Evolutionary conservation across 1,140 invertebrate species (phyloP), one percentile per base, ranked within the genome.

Genomic region (Oreohelix idahoensis): DNA sequence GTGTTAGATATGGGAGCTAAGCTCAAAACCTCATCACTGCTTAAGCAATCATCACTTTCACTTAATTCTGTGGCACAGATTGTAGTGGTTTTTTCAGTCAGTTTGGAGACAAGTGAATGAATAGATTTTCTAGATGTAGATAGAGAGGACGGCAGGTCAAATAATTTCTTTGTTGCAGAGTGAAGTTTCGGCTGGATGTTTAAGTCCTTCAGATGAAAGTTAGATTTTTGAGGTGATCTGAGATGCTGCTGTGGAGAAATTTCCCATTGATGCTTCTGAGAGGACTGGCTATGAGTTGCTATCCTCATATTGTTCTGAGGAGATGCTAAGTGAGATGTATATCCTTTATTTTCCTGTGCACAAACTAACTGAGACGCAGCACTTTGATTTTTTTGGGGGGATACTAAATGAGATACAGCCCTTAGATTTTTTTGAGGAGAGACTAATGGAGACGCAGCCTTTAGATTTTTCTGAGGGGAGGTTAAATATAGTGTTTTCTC

Each of bases 31-130:
- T 80, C 79, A 42, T 80, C 66, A 17, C 45, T 71, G 42, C 79
- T 80, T n/a, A 66, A 80, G 66, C 39, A 80, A 32, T 66, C 79
- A n/a, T 80, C 79, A 80, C 79, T 80, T 38, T 71, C 79, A 71
- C 69, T 80, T 10, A 80, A 15, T 32, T 80, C 79, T 38, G 4
- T 51, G n/a, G 79, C 79, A 71, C 79, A 80, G 29, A 80, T 58
- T n/a, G 42, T 51, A 11, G 79, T 11, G 0, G 79, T 71, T 36
- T 69, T 63, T 39, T 79, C 77, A 10, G 38, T 49, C 29, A 79
- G 39, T 69, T 66, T 79, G 26, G n/a, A 17, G 20, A 69, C 77
- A 73, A 73, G 42, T 42, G 71, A 39, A 73, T 4, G 15, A 20
- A 53, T 76, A 2, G 45, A 35, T 51, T 51, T 51, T 76, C 32